phyloP scores from a whole-genome alignment of 2,888 invertebrate genomes.

The Drosophila setosimentum region DNA sequence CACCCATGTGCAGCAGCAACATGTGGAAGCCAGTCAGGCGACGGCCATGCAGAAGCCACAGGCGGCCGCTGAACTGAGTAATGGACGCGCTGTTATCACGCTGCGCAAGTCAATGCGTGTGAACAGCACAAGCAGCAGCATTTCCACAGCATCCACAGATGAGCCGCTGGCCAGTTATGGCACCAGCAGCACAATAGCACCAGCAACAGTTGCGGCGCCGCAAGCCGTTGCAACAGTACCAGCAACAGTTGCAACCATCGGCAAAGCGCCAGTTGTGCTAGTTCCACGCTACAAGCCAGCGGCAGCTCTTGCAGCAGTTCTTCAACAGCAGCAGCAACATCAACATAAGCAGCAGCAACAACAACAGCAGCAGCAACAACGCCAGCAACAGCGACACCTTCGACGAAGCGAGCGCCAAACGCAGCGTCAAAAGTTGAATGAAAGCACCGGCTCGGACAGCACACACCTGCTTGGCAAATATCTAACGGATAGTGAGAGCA shows the following conservation, averaged over 20 bases:
- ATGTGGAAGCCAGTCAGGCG: slow-evolving; percentile 57
- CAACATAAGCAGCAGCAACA: slow-evolving; percentile 54
- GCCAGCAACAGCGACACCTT: slow-evolving; percentile 65
- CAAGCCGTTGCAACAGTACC: slow-evolving; percentile 6
- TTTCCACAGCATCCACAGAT: slow-evolving; percentile 83
- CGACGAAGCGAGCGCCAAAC: slow-evolving; percentile 73
- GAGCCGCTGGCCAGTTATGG: slow-evolving; percentile 71
- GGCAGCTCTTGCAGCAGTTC: slow-evolving; percentile 32
- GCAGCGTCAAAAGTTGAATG: slow-evolving; percentile 50
- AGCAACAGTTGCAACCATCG: slow-evolving; percentile 19
- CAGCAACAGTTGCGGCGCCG: slow-evolving; percentile 2
- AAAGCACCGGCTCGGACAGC: slow-evolving; percentile 24
- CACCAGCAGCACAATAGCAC: slow-evolving; percentile 50
- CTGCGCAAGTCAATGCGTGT: slow-evolving; percentile 84
- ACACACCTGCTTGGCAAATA: slow-evolving; percentile 44
- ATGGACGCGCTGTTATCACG: slow-evolving; percentile 44
- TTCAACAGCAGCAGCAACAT: slow-evolving; percentile 53
- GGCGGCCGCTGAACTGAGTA: slow-evolving; percentile 53
- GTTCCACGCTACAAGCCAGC: slow-evolving; percentile 59
- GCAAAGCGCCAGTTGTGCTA: slow-evolving; percentile 65
- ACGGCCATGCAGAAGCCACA: slow-evolving; percentile 60
- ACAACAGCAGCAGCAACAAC: slow-evolving; percentile 42
- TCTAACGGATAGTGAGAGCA: slow-evolving; percentile 65
- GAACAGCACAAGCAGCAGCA: slow-evolving; percentile 84
- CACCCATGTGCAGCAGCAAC: slow-evolving; percentile 34